These are phyloP conservation scores for Drosophila ogumai DNA, from an alignment of 1,140 invertebrate genomes.

Conservation along the genomic window DNA sequence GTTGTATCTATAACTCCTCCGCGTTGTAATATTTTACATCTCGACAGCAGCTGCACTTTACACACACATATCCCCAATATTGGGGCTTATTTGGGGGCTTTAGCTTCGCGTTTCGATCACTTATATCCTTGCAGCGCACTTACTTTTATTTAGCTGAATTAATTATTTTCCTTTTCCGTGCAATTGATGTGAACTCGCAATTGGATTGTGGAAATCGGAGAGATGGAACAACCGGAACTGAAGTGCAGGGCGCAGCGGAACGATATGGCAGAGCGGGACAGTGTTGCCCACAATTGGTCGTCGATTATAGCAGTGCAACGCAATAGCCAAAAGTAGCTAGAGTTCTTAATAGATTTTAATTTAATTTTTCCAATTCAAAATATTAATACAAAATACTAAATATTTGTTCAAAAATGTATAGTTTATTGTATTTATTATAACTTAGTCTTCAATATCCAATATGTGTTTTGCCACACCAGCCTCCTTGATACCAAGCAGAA, in stretches of 20 bases:
- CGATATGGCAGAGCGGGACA: constrained; percentile 9
- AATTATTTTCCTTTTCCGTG: constrained; percentile 23
- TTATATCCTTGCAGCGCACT: constrained; percentile 2
- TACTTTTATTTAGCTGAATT: constrained; percentile 48
- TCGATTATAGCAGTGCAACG: neutral
- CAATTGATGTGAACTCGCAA: constrained; percentile 45
- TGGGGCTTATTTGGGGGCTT: constrained; percentile 1
- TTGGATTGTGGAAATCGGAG: constrained; percentile 68
- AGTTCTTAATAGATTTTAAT: neutral
- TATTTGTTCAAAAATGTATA: neutral
- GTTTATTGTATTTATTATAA: no score
- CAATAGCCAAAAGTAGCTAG: neutral
- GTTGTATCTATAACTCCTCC: constrained; percentile 68
- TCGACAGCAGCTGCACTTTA: constrained; percentile 59
- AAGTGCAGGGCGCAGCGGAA: constrained; percentile 31
- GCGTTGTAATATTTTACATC: constrained; percentile 57
- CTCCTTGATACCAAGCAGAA: no score
- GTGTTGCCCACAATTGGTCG: neutral
- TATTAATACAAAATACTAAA: neutral
- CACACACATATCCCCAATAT: constrained; percentile 18
- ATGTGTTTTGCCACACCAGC: no score
- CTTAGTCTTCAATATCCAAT: no score
- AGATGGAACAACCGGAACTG: constrained; percentile 30
- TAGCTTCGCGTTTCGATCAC: neutral
- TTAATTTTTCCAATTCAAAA: no score